These are phyloP conservation scores for Congeria kusceri DNA, from an alignment of 2,888 invertebrate genomes.

Conservation along the genomic window DNA sequence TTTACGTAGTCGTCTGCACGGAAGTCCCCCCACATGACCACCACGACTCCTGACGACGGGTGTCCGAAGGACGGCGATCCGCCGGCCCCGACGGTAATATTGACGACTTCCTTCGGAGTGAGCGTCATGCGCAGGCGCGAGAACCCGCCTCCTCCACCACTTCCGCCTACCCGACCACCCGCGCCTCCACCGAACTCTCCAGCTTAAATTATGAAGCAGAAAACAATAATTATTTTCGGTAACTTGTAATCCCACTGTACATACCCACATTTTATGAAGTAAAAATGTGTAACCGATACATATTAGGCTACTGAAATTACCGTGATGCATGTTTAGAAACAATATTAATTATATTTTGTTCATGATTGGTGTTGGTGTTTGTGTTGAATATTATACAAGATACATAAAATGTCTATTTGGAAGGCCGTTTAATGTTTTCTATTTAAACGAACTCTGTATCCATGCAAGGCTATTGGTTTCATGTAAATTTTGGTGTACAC, in stretches of 20 bases:
- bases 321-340: no score
- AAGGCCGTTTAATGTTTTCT: no score
- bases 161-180: slow-evolving; percentile 43
- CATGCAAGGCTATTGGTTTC: no score
- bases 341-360: no score
- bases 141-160: slow-evolving; percentile 55
- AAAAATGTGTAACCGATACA: no score
- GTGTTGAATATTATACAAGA: no score
- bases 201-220: slow-evolving; percentile 32
- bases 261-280: no score
- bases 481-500: no score
- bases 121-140: slow-evolving; percentile 26
- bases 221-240: background rate
- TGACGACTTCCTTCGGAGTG: slow-evolving; percentile 29
- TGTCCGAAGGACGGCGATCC: slow-evolving; percentile 58
- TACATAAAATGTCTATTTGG: no score
- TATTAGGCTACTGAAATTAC: no score
- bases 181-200: slow-evolving; percentile 61
- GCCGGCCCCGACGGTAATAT: slow-evolving; percentile 47
- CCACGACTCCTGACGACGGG: slow-evolving; percentile 48
- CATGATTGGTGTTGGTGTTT: no score
- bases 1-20: slow-evolving; percentile 38
- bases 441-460: no score
- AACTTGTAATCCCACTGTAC: background rate
- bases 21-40: slow-evolving; percentile 58